Evolutionary conservation across 2,888 invertebrate species (phyloP).

Genomic region (Heteromyza rotundicornis): DNA sequence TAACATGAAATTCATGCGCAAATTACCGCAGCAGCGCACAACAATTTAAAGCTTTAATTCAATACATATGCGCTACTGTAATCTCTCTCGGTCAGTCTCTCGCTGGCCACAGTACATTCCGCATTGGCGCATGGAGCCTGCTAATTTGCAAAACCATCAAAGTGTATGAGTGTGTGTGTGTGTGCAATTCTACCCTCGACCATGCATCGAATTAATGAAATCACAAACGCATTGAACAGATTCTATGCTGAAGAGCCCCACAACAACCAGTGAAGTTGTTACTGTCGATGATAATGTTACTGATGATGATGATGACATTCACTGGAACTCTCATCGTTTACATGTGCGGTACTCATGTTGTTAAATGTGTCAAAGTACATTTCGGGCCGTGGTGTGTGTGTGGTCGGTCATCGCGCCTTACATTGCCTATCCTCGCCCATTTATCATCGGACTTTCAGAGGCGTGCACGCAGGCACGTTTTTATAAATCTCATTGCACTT

Average conservation of each 20-base stretch:
- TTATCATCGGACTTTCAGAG: background rate
- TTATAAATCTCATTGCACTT: background rate
- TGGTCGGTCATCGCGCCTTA: background rate
- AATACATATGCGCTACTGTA: background rate
- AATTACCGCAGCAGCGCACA: constrained; percentile 19
- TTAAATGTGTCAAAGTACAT: background rate
- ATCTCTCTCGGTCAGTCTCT: background rate
- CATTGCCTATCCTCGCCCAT: background rate
- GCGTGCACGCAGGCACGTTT: background rate
- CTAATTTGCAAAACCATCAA: constrained; percentile 1
- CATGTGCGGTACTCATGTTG: constrained; percentile 17
- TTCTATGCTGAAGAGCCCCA: constrained; percentile 2
- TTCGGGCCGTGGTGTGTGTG: background rate
- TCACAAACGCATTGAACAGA: background rate
- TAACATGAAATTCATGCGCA: constrained; percentile 22
- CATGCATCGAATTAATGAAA: constrained; percentile 16
- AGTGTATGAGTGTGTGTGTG: background rate
- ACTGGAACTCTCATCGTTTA: background rate
- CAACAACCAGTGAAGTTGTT: too few relatives aligned
- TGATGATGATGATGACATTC: background rate
- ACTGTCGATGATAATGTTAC: background rate
- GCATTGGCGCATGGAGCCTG: background rate
- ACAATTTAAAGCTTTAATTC: constrained; percentile 17
- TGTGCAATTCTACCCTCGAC: background rate
- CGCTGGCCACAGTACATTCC: background rate